These are phyloP conservation scores for Axinella damicornis DNA, from an alignment of 37 sponge, comb jelly and placozoan species.

Conservation along the genomic window DNA sequence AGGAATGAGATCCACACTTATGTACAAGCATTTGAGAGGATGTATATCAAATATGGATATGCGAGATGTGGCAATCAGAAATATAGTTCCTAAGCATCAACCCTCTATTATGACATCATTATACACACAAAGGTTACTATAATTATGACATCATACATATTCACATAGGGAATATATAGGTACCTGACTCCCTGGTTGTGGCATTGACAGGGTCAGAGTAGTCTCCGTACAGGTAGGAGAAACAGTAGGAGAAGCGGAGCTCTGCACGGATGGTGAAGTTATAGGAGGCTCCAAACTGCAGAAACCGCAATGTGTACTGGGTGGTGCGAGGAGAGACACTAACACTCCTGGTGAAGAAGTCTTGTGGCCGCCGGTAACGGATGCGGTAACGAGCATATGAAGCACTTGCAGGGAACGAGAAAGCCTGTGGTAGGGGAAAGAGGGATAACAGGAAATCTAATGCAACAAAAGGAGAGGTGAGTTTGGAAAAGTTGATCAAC, in stretches of 20 bases:
- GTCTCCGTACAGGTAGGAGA: neutral
- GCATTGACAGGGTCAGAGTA: neutral
- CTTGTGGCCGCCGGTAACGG: neutral
- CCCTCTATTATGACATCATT: no score
- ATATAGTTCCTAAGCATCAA: no score
- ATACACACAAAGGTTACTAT: no score
- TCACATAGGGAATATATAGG: no score
- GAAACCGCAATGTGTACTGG: neutral
- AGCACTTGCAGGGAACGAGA: constrained; percentile 5
- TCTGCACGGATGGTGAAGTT: neutral
- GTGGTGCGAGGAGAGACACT: neutral
- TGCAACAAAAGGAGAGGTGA: no score
- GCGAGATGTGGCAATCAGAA: no score
- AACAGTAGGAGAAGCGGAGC: constrained; percentile 8
- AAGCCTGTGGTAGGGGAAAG: neutral
- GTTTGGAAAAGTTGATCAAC: no score
- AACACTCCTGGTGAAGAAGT: neutral
- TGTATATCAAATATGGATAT: no score
- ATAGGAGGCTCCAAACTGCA: neutral
- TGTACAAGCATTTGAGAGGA: no score
- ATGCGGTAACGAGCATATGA: neutral
- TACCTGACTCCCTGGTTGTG: constrained; percentile 15
- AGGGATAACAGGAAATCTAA: no score
- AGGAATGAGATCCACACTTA: no score
- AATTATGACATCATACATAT: no score